A percentile compares a stretch with the other conserved stretches of the same genome.
Evolutionary conservation across 1,140 invertebrate genomes (phyloP).

Genomic region (Coboldia fuscipes): DNA sequence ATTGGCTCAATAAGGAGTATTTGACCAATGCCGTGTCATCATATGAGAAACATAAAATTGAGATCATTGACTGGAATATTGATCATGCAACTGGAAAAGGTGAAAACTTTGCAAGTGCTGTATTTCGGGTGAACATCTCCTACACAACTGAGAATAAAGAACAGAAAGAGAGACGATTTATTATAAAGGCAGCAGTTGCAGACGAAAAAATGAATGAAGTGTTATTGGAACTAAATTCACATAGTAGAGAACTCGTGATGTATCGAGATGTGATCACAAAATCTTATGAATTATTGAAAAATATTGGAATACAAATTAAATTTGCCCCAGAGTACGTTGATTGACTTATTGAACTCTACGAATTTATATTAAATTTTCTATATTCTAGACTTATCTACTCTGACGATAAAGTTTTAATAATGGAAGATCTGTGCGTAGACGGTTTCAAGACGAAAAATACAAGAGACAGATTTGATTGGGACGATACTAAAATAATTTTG

Average conservation of each 20-base stretch:
- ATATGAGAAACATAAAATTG: not conserved
- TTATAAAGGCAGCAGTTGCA: conserved; percentile 5
- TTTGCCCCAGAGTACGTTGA: conserved; percentile 6
- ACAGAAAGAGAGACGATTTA: not conserved
- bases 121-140: not conserved
- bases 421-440: conserved; percentile 25
- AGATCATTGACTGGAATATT: not conserved
- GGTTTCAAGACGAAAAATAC: conserved; percentile 28
- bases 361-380: not conserved
- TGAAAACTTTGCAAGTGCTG: not conserved
- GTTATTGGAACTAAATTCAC: conserved; percentile 5
- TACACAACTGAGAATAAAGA: not conserved
- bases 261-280: conserved; percentile 4
- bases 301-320: conserved; percentile 2
- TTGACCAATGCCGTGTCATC: not conserved
- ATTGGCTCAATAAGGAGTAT: not conserved
- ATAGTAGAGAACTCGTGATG: conserved; percentile 3
- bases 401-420: conserved; percentile 20
- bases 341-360: no score
- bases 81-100: not conserved
- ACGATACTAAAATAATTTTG: conserved; percentile 24
- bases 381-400: conserved; percentile 5
- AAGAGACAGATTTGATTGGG: conserved; percentile 24
- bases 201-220: conserved; percentile 3
- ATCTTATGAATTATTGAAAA: conserved; percentile 2